phyloP scores from a whole-genome alignment of 2,113 vertebrate species.

The Vidua chalybeata region DNA sequence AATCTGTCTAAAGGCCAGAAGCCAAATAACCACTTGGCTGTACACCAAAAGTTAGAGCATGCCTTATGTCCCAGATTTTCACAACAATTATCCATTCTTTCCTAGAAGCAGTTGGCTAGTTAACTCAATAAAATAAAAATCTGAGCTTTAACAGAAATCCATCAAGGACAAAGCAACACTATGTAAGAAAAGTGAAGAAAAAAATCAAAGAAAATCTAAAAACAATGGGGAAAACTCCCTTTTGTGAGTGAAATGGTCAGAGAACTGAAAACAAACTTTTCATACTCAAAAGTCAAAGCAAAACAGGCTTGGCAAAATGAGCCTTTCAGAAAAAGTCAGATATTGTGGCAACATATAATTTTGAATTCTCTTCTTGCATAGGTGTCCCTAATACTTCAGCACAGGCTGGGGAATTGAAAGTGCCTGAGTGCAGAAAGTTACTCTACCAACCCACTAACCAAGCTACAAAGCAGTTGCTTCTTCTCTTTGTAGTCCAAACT shows the following conservation, averaged over 20 bases:
- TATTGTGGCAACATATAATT: neutral
- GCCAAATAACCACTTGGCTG: neutral
- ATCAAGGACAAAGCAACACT: neutral
- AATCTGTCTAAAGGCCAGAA: neutral
- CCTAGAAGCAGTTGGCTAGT: slow-evolving; percentile 1
- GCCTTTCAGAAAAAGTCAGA: neutral
- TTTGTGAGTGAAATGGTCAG: neutral
- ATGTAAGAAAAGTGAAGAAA: neutral
- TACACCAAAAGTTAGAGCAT: neutral
- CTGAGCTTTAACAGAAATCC: neutral
- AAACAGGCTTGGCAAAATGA: neutral
- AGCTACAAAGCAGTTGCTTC: neutral
- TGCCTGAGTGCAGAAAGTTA: neutral
- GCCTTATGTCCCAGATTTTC: neutral
- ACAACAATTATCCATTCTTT: slow-evolving; percentile 8
- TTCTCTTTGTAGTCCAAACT: neutral
- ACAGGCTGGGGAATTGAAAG: neutral
- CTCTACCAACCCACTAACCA: neutral
- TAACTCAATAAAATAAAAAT: neutral
- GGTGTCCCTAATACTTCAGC: neutral
- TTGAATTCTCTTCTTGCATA: neutral
- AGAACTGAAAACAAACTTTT: neutral
- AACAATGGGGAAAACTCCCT: neutral
- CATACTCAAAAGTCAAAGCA: neutral
- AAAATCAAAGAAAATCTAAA: neutral